Evolutionary conservation across 2,797 vertebrate species (phyloP).

Genomic region (Lates japonicus): DNA sequence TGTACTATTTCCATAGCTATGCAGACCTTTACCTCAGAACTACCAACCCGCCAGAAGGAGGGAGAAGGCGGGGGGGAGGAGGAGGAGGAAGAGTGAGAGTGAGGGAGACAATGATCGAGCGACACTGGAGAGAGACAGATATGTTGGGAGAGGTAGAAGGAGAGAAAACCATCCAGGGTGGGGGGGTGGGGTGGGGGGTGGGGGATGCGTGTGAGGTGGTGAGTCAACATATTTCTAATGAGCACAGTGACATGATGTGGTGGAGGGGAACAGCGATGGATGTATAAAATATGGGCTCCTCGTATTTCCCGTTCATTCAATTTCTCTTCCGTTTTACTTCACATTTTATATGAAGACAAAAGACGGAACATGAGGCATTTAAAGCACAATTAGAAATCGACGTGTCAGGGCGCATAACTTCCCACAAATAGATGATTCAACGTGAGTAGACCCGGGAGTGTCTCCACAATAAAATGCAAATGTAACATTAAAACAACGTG

Average conservation of each 20-base stretch:
- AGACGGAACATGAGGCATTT: constrained; percentile 51
- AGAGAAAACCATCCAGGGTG: constrained; percentile 19
- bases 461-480: constrained; percentile 40
- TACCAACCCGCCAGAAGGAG: constrained; percentile 82
- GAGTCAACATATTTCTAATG: constrained; percentile 85
- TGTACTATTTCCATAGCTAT: constrained; percentile 81
- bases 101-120: constrained; percentile 66
- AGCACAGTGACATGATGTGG: constrained; percentile 69
- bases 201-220: constrained; percentile 60
- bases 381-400: constrained; percentile 53
- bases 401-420: constrained; percentile 32
- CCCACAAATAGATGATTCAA: constrained; percentile 50
- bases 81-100: constrained; percentile 21
- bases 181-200: not conserved
- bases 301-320: constrained; percentile 42
- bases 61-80: constrained; percentile 23
- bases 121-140: constrained; percentile 56
- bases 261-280: constrained; percentile 35
- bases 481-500: constrained; percentile 51
- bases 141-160: constrained; percentile 38
- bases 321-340: constrained; percentile 48
- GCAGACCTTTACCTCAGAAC: constrained; percentile 82
- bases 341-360: constrained; percentile 58
- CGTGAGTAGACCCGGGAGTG: constrained; percentile 37
- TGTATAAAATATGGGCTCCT: constrained; percentile 62